A percentile compares a stretch with the other conserved stretches of the same genome.
These are phyloP conservation scores for Melanotaenia duboulayi DNA, from an alignment of 2,113 vertebrate species.

Conservation along the genomic window DNA sequence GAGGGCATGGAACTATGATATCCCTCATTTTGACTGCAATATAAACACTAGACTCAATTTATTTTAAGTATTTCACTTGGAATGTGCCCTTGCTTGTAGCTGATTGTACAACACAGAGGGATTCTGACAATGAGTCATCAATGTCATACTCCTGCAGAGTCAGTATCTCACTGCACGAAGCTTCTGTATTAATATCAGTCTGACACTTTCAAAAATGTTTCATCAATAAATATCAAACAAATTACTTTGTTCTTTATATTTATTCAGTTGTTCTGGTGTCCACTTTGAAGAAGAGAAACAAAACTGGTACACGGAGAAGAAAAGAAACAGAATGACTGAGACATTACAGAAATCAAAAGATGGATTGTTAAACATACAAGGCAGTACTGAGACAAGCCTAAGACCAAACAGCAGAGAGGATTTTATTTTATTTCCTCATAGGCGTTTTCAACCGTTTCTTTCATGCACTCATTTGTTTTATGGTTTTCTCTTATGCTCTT, in stretches of 20 bases:
- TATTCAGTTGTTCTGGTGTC: not conserved
- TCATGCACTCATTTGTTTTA: slow-evolving; percentile 64
- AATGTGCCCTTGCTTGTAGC: slow-evolving; percentile 5
- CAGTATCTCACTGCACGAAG: not conserved
- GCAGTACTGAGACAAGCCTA: slow-evolving; percentile 32
- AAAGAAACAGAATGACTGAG: slow-evolving; percentile 15
- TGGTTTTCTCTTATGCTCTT: slow-evolving; percentile 68
- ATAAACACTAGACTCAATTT: not conserved
- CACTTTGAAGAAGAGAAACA: not conserved
- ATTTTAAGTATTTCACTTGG: slow-evolving; percentile 11
- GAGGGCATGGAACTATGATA: not conserved
- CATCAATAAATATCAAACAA: not conserved
- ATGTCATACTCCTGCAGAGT: not conserved
- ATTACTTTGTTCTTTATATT: not conserved
- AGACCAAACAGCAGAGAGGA: slow-evolving; percentile 39
- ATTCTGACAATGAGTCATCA: not conserved
- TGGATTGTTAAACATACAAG: slow-evolving; percentile 10
- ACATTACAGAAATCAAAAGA: slow-evolving; percentile 40
- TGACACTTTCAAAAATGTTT: not conserved
- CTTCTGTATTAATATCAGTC: not conserved
- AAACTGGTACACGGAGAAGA: not conserved
- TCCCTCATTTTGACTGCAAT: not conserved
- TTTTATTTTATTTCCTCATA: slow-evolving; percentile 42
- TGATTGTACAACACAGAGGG: not conserved
- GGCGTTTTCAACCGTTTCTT: slow-evolving; percentile 51